Evolutionary conservation across 2,888 invertebrate genomes (phyloP), one percentile per base, ranked within the genome.

Genomic region (Synergus gifuensis): DNA sequence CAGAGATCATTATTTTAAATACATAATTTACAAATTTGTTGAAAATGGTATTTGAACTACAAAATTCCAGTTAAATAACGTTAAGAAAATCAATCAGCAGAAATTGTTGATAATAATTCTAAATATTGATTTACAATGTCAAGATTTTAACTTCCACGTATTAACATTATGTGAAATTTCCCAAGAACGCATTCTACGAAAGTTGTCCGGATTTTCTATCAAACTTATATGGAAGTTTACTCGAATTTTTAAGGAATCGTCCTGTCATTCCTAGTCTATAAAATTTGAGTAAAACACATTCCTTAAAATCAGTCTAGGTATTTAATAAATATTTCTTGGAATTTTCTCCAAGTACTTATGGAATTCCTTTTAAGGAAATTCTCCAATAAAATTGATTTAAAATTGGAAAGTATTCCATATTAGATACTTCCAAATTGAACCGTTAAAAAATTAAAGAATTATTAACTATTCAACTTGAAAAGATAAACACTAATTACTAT

Each of bases 81-180:
- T 58, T 58, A 18, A 58, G 58, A n/a, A n/a, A n/a, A 54, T 18
- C 58, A n/a, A 18, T 58, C 58, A 58, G 58, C 58, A 58, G 54
- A 54, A 54, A 54, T n/a, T 54, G n/a, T 58, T 58, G 9, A 58
- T 18, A 18, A 58, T 18, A 58, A 58, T 18, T 58, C 4, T 3
- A 58, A 58, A 18, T 18, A 58, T n/a, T 58, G 18, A 58, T 58
- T 58, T 18, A 58, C 18, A 58, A 58, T 58, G 9, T 58, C 58
- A 18, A 4, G 58, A 58, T 58, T 58, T 18, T 4, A 18, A 11
- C 18, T 58, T 58, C n/a, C 58, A 58, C 58, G 58, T 58, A 58
- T 18, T 9, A 58, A 58, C 8, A 58, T 18, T 9, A 9, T 58
- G 18, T 18, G 58, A 9, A 58, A 58, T 58, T 58, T 58, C 18